Percentiles rank a stretch among this genome's conserved stretches.
Conservation (phyloP, 2,113 vertebrate species). For the Glaucidium brasilianum region DNA sequence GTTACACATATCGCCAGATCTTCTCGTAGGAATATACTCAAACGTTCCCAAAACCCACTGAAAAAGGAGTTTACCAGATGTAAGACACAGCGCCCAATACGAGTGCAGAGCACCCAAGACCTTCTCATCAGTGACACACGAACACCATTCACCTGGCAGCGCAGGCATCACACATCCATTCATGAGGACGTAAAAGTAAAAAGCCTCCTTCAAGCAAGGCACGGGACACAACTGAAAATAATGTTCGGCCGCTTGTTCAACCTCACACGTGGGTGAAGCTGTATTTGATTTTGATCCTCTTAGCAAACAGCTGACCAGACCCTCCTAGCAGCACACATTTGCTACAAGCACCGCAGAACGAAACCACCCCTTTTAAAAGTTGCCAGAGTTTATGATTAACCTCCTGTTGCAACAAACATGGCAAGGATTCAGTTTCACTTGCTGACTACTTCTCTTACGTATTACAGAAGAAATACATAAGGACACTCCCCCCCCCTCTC, state of each 20-base stretch:
- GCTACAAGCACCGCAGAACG: not conserved
- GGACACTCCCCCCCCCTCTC: not conserved
- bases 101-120: not conserved
- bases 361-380: slow-evolving; percentile 7
- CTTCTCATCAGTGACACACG: not conserved
- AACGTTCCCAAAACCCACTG: not conserved
- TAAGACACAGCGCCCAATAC: fast-evolving
- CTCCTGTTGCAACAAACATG: slow-evolving; percentile 36
- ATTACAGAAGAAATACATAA: not conserved
- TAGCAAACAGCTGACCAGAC: not conserved
- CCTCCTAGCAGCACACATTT: not conserved
- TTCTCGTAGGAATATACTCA: not conserved
- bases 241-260: fast-evolving
- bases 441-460: not conserved
- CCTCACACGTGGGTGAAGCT: not conserved
- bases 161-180: not conserved
- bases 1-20: not conserved
- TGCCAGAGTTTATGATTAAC: slow-evolving; percentile 44
- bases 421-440: slow-evolving; percentile 44
- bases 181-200: not conserved
- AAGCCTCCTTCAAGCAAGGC: not conserved
- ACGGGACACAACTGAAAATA: not conserved
- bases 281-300: not conserved
- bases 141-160: not conserved
- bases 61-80: not conserved